Percentiles rank a stretch among this genome's conserved stretches.
phyloP scores from a whole-genome alignment of 2,888 invertebrate species.

The Ormyrus rosae region DNA sequence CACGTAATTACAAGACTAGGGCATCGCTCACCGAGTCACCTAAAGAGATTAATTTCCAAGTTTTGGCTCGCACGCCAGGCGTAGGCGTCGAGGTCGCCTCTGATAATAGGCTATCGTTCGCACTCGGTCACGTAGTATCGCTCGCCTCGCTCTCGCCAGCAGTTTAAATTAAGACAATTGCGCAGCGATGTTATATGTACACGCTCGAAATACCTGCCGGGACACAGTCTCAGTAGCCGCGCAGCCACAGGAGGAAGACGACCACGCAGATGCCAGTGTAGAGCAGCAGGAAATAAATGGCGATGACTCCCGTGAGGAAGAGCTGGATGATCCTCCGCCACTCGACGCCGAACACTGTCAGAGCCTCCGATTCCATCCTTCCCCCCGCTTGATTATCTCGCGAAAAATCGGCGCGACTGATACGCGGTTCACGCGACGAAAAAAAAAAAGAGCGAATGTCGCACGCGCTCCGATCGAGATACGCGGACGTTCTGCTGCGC shows the following conservation, averaged over 20 bases:
- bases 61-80: not conserved
- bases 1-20: no score
- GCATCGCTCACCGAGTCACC: no score
- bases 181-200: not conserved
- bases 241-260: slow-evolving; percentile 67
- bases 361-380: slow-evolving; percentile 43
- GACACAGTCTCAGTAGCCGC: slow-evolving; percentile 55
- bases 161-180: not conserved
- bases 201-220: no score
- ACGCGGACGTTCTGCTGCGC: not conserved
- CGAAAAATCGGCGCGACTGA: no score
- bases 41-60: not conserved
- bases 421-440: not conserved
- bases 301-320: slow-evolving; percentile 66
- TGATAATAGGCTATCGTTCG: slow-evolving; percentile 1
- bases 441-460: not conserved
- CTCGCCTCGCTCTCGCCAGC: not conserved
- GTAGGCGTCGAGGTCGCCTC: not conserved
- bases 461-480: slow-evolving; percentile 5
- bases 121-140: not conserved
- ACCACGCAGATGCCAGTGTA: slow-evolving; percentile 66
- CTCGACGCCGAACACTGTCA: slow-evolving; percentile 50
- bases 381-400: not conserved
- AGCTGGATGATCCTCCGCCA: slow-evolving; percentile 66
- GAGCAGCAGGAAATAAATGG: slow-evolving; percentile 70